Evolutionary conservation across 2,888 invertebrate species (phyloP), one percentile per base, ranked within the genome.

Genomic region (Opisthograptis luteolata): DNA sequence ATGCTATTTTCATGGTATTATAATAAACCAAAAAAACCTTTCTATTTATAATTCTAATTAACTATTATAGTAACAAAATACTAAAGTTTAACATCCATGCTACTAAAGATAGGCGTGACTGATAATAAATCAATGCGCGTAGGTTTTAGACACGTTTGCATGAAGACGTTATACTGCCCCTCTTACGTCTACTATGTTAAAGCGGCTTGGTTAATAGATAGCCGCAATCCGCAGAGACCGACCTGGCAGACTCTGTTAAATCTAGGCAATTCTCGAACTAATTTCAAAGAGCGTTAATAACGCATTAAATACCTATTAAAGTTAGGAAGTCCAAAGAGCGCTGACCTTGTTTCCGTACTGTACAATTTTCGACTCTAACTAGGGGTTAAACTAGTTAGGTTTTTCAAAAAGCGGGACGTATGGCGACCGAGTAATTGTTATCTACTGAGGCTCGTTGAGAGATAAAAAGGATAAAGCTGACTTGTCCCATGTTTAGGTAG

Each of bases 251-350:
- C 28, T 17, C 19, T 6, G 27, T 19, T 28, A 20, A 25, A 20
- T 28, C 42, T 32, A 35, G 8, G 39, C 39, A 14, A 41, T 42
- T 31, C 25, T 42, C 24, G 9, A 22, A 12, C 40, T 45, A 45
- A 51, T 45, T 45, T 51, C 24, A 35, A 51, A 40, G 44, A 35
- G 14, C 50, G 35, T 49, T 42, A 49, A 31, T 31, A 42, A 43
- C 31, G 37, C 43, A 43, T 50, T 41, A 45, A 40, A 51, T 31
- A 25, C 35, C 20, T 43, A 49, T 49, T 37, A 36, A 27, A 43
- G 37, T 22, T 32, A 20, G 43, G 31, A 20, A 37, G 25, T 36
- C 32, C 28, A 25, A n/a, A 9, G 36, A 48, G 13, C 32, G 20
- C 4, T 35, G 27, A 39, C 37, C 20, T 39, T 4, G 28, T 13